Evolutionary conservation across 1,140 invertebrate genomes (phyloP), one percentile per base, ranked within the genome.

Genomic region (Melipona quadrifasciata): DNA sequence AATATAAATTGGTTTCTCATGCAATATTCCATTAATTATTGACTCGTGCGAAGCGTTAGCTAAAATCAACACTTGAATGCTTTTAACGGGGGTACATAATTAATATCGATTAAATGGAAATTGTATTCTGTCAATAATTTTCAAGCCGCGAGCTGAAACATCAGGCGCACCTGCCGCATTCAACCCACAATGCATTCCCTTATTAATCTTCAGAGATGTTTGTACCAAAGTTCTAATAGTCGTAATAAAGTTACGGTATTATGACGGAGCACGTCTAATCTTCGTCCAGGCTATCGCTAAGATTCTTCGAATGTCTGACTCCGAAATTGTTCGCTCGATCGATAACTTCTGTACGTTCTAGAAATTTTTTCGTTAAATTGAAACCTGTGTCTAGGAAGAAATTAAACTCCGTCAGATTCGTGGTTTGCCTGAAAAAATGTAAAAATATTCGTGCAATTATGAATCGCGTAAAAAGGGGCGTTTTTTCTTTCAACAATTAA

Each of bases 111-210:
- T 47, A 80, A 39, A 10, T 17, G 31, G 34, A 11, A 58, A 39
- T 53, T n/a, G 77, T 47, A 47, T 47, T 47, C 39, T 8, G 39
- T 0, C 39, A 47, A 47, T 47, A 47, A 47, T 47, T 47, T 47
- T 47, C 39, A 47, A 47, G 39, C 39, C 8, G 0, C 39, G 8
- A 47, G 39, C 39, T 47, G 39, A 47, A 47, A 47, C 39, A 8
- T 47, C 31, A 24, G 21, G 17, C 24, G 34, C 39, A 70, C 17
- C 24, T 47, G 31, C 14, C 27, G 17, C 24, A 55, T 21, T 31
- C n/a, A 24, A 17, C 16, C 53, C 19, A 34, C 21, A 80, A 80
- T 71, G 78, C 51, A 58, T 47, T 68, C 78, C 31, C 39, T 71
- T 80, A 34, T 71, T 34, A 57, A 58, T 55, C n/a, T 24, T 71